Conservation (phyloP, 1,140 invertebrate species). For the Cylas formicarius region DNA sequence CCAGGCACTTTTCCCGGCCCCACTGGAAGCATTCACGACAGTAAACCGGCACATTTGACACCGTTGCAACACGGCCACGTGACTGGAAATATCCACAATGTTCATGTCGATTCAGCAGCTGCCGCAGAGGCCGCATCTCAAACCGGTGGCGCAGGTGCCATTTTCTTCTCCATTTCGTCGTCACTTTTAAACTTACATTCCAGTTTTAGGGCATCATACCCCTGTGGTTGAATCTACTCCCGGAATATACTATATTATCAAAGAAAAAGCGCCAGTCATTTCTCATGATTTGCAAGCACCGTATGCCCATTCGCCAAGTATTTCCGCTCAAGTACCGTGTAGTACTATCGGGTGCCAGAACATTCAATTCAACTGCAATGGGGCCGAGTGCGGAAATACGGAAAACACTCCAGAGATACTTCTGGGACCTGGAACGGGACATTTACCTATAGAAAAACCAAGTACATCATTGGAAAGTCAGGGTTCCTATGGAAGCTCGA, state of each 20-base stretch:
- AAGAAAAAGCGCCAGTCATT: constrained; percentile 8
- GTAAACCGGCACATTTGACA: constrained; percentile 23
- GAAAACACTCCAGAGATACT: too few relatives aligned
- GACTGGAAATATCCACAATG: too few relatives aligned
- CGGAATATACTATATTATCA: constrained; percentile 19
- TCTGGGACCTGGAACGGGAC: constrained; percentile 16
- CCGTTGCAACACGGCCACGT: too few relatives aligned
- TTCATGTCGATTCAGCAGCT: too few relatives aligned
- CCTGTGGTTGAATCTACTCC: too few relatives aligned
- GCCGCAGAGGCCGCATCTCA: too few relatives aligned
- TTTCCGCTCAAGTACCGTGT: constrained; percentile 16
- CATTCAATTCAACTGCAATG: too few relatives aligned
- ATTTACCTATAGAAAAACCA: constrained; percentile 11
- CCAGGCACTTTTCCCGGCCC: constrained; percentile 19
- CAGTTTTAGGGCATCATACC: too few relatives aligned
- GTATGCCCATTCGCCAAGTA: constrained; percentile 1
- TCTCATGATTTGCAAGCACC: constrained; percentile 5
- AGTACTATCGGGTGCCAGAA: constrained; percentile 2
- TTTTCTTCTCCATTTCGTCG: too few relatives aligned
- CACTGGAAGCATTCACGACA: constrained; percentile 20
- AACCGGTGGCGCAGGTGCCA: too few relatives aligned
- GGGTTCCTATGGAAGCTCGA: constrained; percentile 14
- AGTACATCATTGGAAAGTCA: constrained; percentile 10
- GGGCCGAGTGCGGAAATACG: too few relatives aligned
- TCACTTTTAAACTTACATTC: too few relatives aligned